Base-by-base conservation (phyloP, 1,140 invertebrate species). In the Dreissena polymorpha region DNA sequence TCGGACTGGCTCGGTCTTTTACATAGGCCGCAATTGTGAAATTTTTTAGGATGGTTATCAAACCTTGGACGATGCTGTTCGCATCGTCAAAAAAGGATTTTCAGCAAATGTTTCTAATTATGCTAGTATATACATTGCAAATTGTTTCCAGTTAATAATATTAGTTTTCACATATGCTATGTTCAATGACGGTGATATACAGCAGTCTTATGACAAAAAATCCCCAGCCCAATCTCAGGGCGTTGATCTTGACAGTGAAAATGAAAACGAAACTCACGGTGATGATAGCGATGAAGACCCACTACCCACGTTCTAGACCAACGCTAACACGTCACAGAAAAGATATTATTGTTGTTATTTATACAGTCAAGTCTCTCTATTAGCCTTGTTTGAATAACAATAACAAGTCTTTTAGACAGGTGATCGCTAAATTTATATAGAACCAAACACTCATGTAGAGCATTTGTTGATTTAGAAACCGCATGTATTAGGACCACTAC, bases 1-100 rank as follows among this genome's bases (percentile, higher is more conserved):
- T n/a, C n/a, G n/a, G n/a, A n/a, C n/a, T n/a, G n/a, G n/a, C n/a
- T n/a, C n/a, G n/a, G n/a, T n/a, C n/a, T n/a, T n/a, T n/a, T n/a
- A n/a, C n/a, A n/a, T n/a, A n/a, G n/a, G n/a, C n/a, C n/a, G n/a
- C n/a, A n/a, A n/a, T n/a, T n/a, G n/a, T n/a, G n/a, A n/a, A n/a
- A n/a, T n/a, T n/a, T n/a, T n/a, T n/a, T n/a, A n/a, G n/a, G n/a
- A n/a, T n/a, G n/a, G n/a, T n/a, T n/a, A n/a, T n/a, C n/a, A n/a
- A n/a, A n/a, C n/a, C n/a, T n/a, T n/a, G n/a, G n/a, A n/a, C n/a
- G n/a, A n/a, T n/a, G n/a, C n/a, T n/a, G n/a, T n/a, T n/a, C n/a
- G n/a, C n/a, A n/a, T n/a, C n/a, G n/a, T n/a, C n/a, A n/a, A n/a
- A 60, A 75, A 75, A 60, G 55, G 72, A 60, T 75, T 75, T 75